These are phyloP conservation scores for Drosophila colorata DNA, from an alignment of 2,888 invertebrate genomes.

Conservation along the genomic window DNA sequence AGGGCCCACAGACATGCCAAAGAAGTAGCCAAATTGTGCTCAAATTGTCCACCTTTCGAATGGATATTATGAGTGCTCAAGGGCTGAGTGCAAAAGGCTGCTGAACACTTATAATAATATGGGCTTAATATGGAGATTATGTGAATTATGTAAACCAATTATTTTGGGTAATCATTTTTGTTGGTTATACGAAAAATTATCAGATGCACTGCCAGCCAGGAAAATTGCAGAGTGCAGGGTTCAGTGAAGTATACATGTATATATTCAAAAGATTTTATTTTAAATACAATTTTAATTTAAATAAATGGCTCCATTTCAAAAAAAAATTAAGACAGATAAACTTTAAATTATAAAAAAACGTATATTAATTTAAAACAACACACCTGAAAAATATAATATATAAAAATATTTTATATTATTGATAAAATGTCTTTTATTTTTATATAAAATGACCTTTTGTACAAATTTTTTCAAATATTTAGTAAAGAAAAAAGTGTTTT, in stretches of 20 bases:
- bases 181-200: constrained; percentile 33
- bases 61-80: constrained; percentile 5
- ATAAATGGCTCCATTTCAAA: too few relatives aligned
- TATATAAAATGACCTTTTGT: too few relatives aligned
- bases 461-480: too few relatives aligned
- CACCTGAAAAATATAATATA: too few relatives aligned
- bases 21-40: constrained; percentile 54
- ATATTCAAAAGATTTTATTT: not conserved
- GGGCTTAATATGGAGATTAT: constrained; percentile 44
- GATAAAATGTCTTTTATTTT: too few relatives aligned
- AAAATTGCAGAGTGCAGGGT: not conserved
- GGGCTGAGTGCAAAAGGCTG: too few relatives aligned
- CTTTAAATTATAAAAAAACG: too few relatives aligned
- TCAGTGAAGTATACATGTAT: not conserved
- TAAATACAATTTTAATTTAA: not conserved
- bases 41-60: constrained; percentile 35
- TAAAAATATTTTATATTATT: too few relatives aligned
- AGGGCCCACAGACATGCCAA: constrained; percentile 30
- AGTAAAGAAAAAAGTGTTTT: too few relatives aligned
- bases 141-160: constrained; percentile 44
- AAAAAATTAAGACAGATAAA: too few relatives aligned
- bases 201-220: not conserved
- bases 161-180: constrained; percentile 51
- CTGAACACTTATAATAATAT: too few relatives aligned
- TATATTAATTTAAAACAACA: too few relatives aligned